Evolutionary conservation across 2,113 vertebrate species (phyloP).

Genomic region (Hyperopisus bebe): DNA sequence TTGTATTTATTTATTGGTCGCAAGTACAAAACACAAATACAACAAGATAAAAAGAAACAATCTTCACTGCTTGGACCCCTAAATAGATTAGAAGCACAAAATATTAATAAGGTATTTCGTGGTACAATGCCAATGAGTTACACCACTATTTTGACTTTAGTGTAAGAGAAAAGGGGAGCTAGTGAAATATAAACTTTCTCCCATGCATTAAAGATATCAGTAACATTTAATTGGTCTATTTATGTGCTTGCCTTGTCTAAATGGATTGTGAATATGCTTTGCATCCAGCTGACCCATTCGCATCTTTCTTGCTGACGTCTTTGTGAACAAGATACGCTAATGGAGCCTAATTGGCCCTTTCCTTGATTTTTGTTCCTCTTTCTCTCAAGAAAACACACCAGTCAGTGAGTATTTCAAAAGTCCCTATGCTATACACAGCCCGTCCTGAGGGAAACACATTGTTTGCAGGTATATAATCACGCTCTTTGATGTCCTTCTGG

Average conservation of each 20-base stretch:
- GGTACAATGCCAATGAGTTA: neutral
- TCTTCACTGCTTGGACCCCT: neutral
- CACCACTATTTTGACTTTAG: neutral
- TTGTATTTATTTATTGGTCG: neutral
- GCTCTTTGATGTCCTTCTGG: slow-evolving; percentile 12
- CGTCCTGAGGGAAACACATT: neutral
- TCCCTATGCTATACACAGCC: neutral
- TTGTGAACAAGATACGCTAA: slow-evolving; percentile 4
- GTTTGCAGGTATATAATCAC: slow-evolving; percentile 2
- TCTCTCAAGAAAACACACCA: neutral
- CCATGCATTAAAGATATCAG: neutral
- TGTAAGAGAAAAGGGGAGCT: neutral
- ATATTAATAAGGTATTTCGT: neutral
- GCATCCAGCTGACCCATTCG: neutral
- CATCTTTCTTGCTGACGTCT: neutral
- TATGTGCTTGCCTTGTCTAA: neutral
- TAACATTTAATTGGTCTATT: neutral
- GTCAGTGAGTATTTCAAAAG: slow-evolving; percentile 16
- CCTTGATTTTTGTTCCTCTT: neutral
- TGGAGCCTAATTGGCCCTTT: slow-evolving; percentile 11
- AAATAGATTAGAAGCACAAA: neutral
- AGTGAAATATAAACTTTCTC: neutral
- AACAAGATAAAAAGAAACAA: neutral
- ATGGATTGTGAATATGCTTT: neutral
- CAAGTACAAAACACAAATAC: neutral